phyloP scores from a whole-genome alignment of 2,888 invertebrate species.

The Drosophila differens region DNA sequence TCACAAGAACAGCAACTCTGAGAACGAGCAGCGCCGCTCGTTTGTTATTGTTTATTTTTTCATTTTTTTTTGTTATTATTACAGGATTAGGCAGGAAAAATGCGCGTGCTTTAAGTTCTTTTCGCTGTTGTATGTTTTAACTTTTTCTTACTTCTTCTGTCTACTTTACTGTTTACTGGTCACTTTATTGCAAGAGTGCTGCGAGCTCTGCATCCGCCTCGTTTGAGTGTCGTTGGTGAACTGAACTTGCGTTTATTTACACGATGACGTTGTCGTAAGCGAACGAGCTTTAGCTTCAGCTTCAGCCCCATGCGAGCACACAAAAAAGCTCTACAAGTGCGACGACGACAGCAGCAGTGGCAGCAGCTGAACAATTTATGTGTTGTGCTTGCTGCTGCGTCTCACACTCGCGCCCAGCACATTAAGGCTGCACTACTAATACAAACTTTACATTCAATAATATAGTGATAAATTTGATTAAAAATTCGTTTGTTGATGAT shows the following conservation, averaged over 20 bases:
- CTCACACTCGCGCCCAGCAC: slow-evolving; percentile 24
- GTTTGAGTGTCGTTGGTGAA: slow-evolving; percentile 78
- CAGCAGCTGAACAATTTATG: slow-evolving; percentile 35
- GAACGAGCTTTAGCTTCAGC: slow-evolving; percentile 48
- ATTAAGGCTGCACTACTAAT: background rate
- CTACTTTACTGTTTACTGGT: slow-evolving; percentile 44
- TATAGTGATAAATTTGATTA: background rate
- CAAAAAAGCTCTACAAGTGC: slow-evolving; percentile 63
- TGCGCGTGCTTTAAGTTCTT: slow-evolving; percentile 26
- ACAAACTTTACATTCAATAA: background rate
- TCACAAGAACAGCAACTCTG: slow-evolving; percentile 9
- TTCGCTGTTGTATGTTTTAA: slow-evolving; percentile 17
- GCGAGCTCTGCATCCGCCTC: slow-evolving; percentile 68
- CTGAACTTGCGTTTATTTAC: slow-evolving; percentile 72
- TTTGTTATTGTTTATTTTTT: slow-evolving; percentile 27
- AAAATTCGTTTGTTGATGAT: background rate
- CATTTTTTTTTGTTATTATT: slow-evolving; percentile 9
- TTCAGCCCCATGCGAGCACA: slow-evolving; percentile 36
- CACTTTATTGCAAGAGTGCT: slow-evolving; percentile 42
- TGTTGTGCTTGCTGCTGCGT: slow-evolving; percentile 45
- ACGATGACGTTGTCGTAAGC: slow-evolving; percentile 56
- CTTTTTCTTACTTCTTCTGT: slow-evolving; percentile 52
- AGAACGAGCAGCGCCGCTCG: background rate
- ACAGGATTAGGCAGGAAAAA: slow-evolving; percentile 24
- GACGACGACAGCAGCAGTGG: slow-evolving; percentile 39